phyloP scores from a whole-genome alignment of 2,888 invertebrate species.

The Miltochrista miniata region DNA sequence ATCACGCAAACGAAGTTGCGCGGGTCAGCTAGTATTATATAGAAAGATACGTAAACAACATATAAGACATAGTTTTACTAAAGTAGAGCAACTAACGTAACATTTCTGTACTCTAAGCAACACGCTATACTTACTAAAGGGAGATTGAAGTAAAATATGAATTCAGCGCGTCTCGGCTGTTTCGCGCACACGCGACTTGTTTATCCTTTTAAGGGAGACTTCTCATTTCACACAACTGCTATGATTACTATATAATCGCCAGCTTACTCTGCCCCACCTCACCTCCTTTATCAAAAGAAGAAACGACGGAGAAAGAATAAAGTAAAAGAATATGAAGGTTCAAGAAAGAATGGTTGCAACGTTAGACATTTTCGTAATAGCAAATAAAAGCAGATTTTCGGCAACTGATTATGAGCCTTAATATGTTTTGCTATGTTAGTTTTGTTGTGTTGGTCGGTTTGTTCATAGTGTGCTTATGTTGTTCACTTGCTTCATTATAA shows the following conservation, averaged over 20 bases:
- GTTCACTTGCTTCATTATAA: constrained; percentile 12
- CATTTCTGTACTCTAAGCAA: constrained; percentile 43
- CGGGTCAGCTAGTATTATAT: too few species aligned
- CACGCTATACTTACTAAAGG: constrained; percentile 53
- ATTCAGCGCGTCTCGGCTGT: constrained; percentile 75
- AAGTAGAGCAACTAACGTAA: constrained; percentile 43
- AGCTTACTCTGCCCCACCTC: constrained; percentile 46
- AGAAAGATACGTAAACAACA: too few species aligned
- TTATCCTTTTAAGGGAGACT: constrained; percentile 80
- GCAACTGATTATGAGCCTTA: constrained; percentile 62
- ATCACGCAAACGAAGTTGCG: too few species aligned
- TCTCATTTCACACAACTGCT: constrained; percentile 80
- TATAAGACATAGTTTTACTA: too few species aligned
- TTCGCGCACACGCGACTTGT: constrained; percentile 81
- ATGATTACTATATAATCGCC: constrained; percentile 77
- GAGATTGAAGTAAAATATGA: constrained; percentile 76
- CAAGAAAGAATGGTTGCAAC: constrained; percentile 48
- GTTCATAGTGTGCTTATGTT: constrained; percentile 44
- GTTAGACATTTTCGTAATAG: constrained; percentile 63
- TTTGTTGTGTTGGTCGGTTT: constrained; percentile 48
- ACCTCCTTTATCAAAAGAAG: constrained; percentile 25
- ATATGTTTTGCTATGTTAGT: constrained; percentile 52
- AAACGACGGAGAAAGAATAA: constrained; percentile 20
- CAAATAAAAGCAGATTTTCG: constrained; percentile 68
- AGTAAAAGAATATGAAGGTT: constrained; percentile 38